Conservation (phyloP, 35 echinoderm and acorn worm genomes). For the Strongylocentrotus purpuratus region DNA sequence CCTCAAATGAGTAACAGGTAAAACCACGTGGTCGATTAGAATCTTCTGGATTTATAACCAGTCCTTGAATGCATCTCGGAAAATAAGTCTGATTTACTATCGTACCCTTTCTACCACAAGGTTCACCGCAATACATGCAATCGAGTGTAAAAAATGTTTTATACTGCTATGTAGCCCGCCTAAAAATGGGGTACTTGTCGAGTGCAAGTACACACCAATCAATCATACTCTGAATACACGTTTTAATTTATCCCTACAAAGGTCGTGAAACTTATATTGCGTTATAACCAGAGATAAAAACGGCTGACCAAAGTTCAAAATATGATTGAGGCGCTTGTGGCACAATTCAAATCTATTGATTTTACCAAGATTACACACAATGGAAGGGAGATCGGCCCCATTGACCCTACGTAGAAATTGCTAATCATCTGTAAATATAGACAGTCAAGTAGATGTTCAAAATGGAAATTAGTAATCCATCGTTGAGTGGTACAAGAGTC, state of each 20-base stretch:
- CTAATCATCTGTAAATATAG: background rate
- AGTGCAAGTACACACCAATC: background rate
- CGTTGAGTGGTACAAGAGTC: background rate
- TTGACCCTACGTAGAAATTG: background rate
- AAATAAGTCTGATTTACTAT: background rate
- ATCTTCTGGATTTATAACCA: too few species aligned
- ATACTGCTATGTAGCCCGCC: background rate
- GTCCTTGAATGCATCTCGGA: background rate
- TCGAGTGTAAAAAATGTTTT: background rate
- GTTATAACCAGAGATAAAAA: background rate
- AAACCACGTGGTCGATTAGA: too few species aligned
- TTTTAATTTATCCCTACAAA: background rate
- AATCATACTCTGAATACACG: background rate
- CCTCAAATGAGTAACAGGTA: too few species aligned
- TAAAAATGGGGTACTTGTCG: background rate
- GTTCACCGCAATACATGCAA: background rate
- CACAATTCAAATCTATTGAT: background rate
- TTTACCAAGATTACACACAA: background rate
- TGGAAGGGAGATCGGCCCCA: background rate
- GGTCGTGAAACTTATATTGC: constrained; percentile 4
- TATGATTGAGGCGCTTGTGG: background rate
- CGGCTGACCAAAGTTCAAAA: background rate
- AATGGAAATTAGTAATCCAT: background rate
- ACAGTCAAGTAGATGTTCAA: background rate
- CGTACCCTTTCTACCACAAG: background rate